Conservation (phyloP, 2,113 vertebrate species). For the Empidonax traillii region DNA sequence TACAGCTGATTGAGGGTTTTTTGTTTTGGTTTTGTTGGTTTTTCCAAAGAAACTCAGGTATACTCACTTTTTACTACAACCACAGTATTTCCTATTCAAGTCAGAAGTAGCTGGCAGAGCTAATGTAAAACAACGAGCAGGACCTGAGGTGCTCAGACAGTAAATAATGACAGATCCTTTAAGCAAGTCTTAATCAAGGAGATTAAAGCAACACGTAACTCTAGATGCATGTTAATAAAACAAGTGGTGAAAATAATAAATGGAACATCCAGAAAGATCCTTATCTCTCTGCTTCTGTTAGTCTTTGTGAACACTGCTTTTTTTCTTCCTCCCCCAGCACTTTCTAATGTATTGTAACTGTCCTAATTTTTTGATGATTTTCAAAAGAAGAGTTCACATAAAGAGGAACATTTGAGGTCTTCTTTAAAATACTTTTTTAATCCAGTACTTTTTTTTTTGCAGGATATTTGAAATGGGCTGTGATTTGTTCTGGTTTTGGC, state of each 20-base stretch:
- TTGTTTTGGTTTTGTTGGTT: background rate
- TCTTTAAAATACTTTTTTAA: constrained; percentile 17
- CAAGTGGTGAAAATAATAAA: constrained; percentile 78
- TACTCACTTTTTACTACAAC: constrained; percentile 44
- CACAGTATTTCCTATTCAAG: constrained; percentile 53
- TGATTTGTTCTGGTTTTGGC: background rate
- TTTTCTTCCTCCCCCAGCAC: constrained; percentile 74
- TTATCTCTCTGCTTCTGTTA: constrained; percentile 71
- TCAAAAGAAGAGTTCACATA: background rate
- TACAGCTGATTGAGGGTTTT: constrained; percentile 27
- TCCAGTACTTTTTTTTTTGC: background rate
- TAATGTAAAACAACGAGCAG: constrained; percentile 64
- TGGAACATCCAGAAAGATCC: constrained; percentile 62
- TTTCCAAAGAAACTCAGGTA: constrained; percentile 18
- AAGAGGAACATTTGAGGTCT: background rate
- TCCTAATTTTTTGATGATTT: constrained; percentile 25
- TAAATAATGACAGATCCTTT: constrained; percentile 84
- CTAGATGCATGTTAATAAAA: constrained; percentile 84
- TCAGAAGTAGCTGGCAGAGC: constrained; percentile 40
- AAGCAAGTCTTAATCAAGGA: constrained; percentile 87
- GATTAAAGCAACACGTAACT: constrained; percentile 85
- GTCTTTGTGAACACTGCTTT: constrained; percentile 65
- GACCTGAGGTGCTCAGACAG: constrained; percentile 74
- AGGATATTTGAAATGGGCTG: background rate
- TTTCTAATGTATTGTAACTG: constrained; percentile 75